Evolutionary conservation across 2,113 vertebrate species (phyloP).

Genomic region (Chloebia gouldiae): DNA sequence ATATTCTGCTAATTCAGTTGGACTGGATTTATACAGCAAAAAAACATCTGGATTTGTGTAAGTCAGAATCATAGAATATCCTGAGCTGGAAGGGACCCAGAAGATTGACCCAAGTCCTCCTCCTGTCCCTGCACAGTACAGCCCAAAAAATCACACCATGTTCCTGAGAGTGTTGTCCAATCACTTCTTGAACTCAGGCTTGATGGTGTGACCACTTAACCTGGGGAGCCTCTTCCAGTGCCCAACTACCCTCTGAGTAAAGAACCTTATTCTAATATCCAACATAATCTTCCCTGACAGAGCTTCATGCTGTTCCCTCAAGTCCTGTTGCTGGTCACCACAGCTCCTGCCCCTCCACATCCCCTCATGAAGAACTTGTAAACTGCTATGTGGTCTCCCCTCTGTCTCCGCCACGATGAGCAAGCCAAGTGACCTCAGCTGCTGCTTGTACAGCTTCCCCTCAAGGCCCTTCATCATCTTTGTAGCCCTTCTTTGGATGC

Average conservation of each 20-base stretch:
- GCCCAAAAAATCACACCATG: fast-evolving
- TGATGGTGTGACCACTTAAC: neutral
- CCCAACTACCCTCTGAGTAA: no score
- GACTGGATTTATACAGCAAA: neutral
- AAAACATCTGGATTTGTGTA: neutral
- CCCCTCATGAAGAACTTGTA: neutral
- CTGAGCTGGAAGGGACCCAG: neutral
- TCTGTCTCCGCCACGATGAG: neutral
- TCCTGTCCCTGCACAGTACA: neutral
- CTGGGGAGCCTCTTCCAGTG: neutral
- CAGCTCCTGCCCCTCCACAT: neutral
- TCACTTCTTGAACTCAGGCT: neutral
- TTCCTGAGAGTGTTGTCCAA: neutral
- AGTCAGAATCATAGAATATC: neutral
- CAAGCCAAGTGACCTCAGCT: neutral
- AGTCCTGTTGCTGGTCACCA: neutral
- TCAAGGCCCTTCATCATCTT: neutral
- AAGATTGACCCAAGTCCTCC: neutral
- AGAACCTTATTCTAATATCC: neutral
- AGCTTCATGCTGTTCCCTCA: neutral
- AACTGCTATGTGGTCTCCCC: neutral
- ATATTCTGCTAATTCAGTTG: neutral
- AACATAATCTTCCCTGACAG: neutral
- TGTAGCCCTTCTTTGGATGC: neutral
- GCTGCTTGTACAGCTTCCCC: neutral